Conservation (phyloP, 1,140 invertebrate species). For the Ctenoplectra terminalis region DNA sequence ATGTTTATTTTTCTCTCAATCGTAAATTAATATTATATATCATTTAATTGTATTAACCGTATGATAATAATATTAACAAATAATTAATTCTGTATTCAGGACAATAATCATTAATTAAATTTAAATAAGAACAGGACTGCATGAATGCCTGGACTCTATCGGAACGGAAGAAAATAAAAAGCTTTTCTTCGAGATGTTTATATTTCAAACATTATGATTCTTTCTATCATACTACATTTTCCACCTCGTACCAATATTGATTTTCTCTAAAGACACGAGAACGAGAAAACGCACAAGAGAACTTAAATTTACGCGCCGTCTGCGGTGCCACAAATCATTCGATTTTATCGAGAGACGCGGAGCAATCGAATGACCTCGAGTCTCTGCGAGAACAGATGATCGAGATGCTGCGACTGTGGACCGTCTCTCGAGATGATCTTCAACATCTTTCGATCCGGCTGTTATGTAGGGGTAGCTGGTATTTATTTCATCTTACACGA, state of each 20-base stretch:
- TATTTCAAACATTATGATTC: too few relatives aligned
- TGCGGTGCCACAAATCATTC: neutral
- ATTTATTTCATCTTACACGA: constrained; percentile 47
- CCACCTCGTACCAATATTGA: neutral
- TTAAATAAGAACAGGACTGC: too few relatives aligned
- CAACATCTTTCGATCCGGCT: constrained; percentile 76
- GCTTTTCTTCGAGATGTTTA: too few relatives aligned
- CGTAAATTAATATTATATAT: too few relatives aligned
- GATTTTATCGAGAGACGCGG: constrained; percentile 3
- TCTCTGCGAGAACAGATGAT: constrained; percentile 65
- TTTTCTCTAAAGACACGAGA: neutral
- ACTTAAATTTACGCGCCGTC: constrained; percentile 24
- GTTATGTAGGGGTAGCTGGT: constrained; percentile 64
- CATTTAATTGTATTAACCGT: too few relatives aligned
- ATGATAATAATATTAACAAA: too few relatives aligned
- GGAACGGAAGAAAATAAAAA: too few relatives aligned
- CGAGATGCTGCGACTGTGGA: constrained; percentile 70
- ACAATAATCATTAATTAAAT: too few relatives aligned
- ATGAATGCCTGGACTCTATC: too few relatives aligned
- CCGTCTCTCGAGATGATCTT: constrained; percentile 79
- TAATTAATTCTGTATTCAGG: too few relatives aligned
- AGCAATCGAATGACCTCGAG: constrained; percentile 41
- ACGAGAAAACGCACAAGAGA: neutral
- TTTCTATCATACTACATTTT: neutral
- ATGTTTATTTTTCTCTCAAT: too few relatives aligned